Base-by-base conservation (phyloP, 2,888 invertebrate species). In the Coecobrya sp. region DNA sequence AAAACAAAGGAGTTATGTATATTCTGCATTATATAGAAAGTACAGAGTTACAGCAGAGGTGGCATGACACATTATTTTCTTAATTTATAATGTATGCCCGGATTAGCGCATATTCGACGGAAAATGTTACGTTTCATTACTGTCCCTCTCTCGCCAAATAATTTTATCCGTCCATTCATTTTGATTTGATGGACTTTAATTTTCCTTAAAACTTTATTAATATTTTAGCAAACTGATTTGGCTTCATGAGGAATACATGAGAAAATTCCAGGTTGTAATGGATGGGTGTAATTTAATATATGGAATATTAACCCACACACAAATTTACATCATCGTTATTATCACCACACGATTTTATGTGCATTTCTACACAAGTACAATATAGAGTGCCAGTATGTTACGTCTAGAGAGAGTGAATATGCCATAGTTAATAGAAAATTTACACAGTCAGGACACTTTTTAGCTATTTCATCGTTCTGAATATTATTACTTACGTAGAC, bases 61-160 rank as follows among this genome's bases (percentile, higher is more conserved):
- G 90, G 90, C 90, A 86, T 85, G 85, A 59, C 90, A 86, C 68
- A 85, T 68, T 86, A 85, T 68, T 79, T 76, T 90, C 79, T 65
- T 86, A 90, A 85, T 90, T 90, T 79, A 90, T 90, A 52, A 90
- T 90, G 86, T 52, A 90, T 90, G 86, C 30, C 27, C 79, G 90
- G 90, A 86, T 90, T 90, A 90, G 73, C 52, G 22, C n/a, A n/a
- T 49, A n/a, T 52, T 88, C 30, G 70, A 45, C 79, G 65, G 82
- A 89, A 81, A 88, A 88, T 81, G 62, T 25, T 30, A 25, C 10
- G 16, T 59, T 86, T 79, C 27, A 30, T 62, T 81, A 4, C 27
- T 7, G 16, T 81, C 36, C 36, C 59, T 59, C 85, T 42, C 19
- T 13, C 27, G 19, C 8, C n/a, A 45, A 45, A 68, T 27, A 3